A percentile compares a stretch with the other conserved stretches of the same genome.
phyloP scores from a whole-genome alignment of 2,113 vertebrate species.

The Limnothrissa miodon region DNA sequence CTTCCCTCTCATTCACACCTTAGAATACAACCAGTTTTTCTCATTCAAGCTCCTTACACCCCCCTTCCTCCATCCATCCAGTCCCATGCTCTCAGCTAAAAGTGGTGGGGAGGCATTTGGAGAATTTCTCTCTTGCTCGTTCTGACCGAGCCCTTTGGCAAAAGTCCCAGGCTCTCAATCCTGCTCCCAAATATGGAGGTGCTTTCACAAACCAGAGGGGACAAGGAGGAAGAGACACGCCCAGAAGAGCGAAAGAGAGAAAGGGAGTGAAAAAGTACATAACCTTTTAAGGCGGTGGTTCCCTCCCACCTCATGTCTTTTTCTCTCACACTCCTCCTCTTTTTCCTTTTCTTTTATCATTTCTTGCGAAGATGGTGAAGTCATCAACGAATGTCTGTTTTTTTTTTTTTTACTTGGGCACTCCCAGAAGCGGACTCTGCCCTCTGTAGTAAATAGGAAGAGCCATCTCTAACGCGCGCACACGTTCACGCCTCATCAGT shows the following conservation, averaged over 20 bases:
- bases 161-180: slow-evolving; percentile 49
- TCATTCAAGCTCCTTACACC: slow-evolving; percentile 33
- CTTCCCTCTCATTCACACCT: slow-evolving; percentile 3
- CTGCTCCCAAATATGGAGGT: slow-evolving; percentile 70
- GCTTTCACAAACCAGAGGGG: slow-evolving; percentile 49
- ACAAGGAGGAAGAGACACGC: slow-evolving; percentile 47
- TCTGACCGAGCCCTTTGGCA: slow-evolving; percentile 61
- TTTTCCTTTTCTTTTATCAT: slow-evolving; percentile 41
- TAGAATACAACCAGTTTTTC: slow-evolving; percentile 2
- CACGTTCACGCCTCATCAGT: slow-evolving; percentile 26
- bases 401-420: slow-evolving; percentile 39
- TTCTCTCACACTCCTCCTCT: slow-evolving; percentile 20
- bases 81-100: slow-evolving; percentile 24
- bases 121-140: slow-evolving; percentile 63
- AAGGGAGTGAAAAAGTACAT: slow-evolving; percentile 23
- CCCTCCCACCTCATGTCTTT: slow-evolving; percentile 25
- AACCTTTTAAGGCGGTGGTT: slow-evolving; percentile 44
- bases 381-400: slow-evolving; percentile 44
- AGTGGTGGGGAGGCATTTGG: slow-evolving; percentile 59
- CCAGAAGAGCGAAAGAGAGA: slow-evolving; percentile 35
- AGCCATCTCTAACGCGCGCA: neutral
- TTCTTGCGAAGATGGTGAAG: slow-evolving; percentile 46
- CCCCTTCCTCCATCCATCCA: slow-evolving; percentile 19
- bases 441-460: slow-evolving; percentile 48
- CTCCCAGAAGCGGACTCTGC: slow-evolving; percentile 41